These are phyloP conservation scores for Oreochromis mossambicus DNA, from an alignment of 2,797 vertebrate species.

Conservation along the genomic window DNA sequence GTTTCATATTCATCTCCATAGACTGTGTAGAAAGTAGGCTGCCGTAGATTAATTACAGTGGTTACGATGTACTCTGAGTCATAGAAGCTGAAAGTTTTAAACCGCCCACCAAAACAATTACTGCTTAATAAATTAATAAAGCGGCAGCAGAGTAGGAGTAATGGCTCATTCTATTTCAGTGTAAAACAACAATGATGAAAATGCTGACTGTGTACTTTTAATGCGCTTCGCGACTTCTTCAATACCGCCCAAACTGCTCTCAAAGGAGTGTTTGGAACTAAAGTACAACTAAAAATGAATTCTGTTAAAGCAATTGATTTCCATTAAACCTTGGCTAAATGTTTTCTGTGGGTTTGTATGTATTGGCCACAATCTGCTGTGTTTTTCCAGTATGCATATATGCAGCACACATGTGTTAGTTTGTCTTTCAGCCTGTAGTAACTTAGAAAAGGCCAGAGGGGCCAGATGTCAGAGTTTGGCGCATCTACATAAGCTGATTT, in stretches of 20 bases:
- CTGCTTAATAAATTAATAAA: conserved; percentile 12
- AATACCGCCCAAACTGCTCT: neutral
- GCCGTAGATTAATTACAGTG: conserved; percentile 32
- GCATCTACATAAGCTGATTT: conserved; percentile 43
- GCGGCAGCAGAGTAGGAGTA: neutral
- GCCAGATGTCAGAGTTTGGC: conserved; percentile 46
- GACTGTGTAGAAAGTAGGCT: conserved; percentile 1
- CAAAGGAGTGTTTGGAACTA: neutral
- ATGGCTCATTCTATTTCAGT: neutral
- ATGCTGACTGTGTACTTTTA: neutral
- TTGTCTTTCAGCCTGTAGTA: neutral
- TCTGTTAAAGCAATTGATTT: neutral
- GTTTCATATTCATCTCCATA: neutral
- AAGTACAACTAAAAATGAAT: neutral
- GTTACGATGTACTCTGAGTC: conserved; percentile 15
- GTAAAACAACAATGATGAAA: conserved; percentile 31
- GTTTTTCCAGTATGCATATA: neutral
- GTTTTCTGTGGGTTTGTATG: neutral
- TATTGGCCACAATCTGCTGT: neutral
- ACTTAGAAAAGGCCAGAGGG: neutral
- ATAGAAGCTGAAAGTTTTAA: conserved; percentile 43
- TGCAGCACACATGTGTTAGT: neutral
- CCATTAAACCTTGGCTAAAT: neutral
- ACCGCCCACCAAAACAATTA: conserved; percentile 21
- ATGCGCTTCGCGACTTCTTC: conserved; percentile 17